Percentiles rank a stretch among this genome's conserved stretches.
Evolutionary conservation across 2,797 vertebrate species (phyloP).

Genomic region (Ctenochaetus hawaiiensis): DNA sequence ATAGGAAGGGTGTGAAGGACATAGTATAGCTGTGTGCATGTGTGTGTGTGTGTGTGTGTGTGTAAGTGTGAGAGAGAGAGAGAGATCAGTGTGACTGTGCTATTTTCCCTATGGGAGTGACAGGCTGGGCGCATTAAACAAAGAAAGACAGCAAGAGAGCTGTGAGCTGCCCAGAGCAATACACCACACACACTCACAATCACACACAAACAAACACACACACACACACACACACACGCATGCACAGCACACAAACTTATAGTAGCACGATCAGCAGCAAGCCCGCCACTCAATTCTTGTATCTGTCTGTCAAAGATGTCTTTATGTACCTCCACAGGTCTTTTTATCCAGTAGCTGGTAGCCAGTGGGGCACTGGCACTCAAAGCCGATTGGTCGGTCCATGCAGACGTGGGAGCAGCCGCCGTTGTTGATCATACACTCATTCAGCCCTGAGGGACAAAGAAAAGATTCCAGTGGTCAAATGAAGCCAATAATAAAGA

Average conservation of each 20-base stretch:
- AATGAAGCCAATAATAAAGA: conserved; percentile 12
- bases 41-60: conserved; percentile 9
- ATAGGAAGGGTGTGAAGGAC: conserved; percentile 62
- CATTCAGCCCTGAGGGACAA: conserved; percentile 89
- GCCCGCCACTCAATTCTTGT: conserved; percentile 9
- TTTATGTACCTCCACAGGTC: conserved; percentile 95
- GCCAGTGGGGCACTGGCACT: conserved; percentile 94
- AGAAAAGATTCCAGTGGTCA: conserved; percentile 39
- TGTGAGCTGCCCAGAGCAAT: conserved; percentile 43
- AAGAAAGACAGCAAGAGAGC: conserved; percentile 38
- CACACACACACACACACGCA: conserved; percentile 1
- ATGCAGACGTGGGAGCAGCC: conserved; percentile 97
- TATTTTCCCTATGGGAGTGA: conserved; percentile 50
- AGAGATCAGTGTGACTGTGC: conserved; percentile 14
- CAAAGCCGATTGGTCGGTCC: conserved; percentile 94
- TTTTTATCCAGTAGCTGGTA: conserved; percentile 97
- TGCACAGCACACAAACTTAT: conserved; percentile 3
- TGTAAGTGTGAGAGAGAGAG: conserved; percentile 6
- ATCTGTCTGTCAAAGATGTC: conserved; percentile 41
- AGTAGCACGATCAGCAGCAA: conserved; percentile 21
- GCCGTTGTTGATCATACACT: conserved; percentile 94
- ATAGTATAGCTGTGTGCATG: conserved; percentile 10
- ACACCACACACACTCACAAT: conserved; percentile 10
- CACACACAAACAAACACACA: conserved; percentile 6
- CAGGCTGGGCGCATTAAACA: conserved; percentile 27